Evolutionary conservation across 2,113 vertebrate species (phyloP).

Genomic region (human (Homo sapiens)): DNA sequence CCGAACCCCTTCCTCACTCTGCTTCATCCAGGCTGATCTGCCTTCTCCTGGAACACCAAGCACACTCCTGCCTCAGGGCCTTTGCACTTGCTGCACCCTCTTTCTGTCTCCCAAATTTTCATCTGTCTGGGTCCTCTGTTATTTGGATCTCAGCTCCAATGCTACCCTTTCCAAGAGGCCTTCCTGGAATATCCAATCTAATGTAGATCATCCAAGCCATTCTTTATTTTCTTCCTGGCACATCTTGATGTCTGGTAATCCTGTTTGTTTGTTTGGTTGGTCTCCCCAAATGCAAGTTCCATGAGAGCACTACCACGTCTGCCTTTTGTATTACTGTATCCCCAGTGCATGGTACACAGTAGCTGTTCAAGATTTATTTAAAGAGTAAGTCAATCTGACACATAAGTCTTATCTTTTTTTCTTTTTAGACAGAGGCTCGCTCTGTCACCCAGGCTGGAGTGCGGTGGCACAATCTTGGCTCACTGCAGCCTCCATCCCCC

Average conservation of each 20-base stretch:
- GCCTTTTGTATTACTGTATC: not conserved
- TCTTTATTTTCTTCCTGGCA: not conserved
- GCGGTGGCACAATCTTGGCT: too few relatives aligned
- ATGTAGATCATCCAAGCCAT: not conserved
- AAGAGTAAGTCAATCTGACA: not conserved
- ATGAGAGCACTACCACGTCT: rapidly evolving
- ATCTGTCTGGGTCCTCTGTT: not conserved
- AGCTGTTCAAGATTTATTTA: not conserved
- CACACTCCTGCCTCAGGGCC: not conserved
- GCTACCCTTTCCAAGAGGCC: not conserved
- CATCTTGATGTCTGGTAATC: not conserved
- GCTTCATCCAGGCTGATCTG: not conserved
- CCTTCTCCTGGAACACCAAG: not conserved
- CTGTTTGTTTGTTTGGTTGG: not conserved
- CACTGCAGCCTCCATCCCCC: not conserved
- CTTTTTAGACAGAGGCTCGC: not conserved
- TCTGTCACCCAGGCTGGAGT: too few relatives aligned
- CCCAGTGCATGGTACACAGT: not conserved
- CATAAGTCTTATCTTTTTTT: not conserved
- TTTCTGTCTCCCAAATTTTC: not conserved
- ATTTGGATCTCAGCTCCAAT: not conserved
- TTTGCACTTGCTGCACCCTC: not conserved
- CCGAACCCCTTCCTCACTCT: not conserved
- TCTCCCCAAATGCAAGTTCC: not conserved
- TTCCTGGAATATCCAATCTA: not conserved